Conservation (phyloP, 2,888 invertebrate genomes). For the Rhyacophila evoluta region DNA sequence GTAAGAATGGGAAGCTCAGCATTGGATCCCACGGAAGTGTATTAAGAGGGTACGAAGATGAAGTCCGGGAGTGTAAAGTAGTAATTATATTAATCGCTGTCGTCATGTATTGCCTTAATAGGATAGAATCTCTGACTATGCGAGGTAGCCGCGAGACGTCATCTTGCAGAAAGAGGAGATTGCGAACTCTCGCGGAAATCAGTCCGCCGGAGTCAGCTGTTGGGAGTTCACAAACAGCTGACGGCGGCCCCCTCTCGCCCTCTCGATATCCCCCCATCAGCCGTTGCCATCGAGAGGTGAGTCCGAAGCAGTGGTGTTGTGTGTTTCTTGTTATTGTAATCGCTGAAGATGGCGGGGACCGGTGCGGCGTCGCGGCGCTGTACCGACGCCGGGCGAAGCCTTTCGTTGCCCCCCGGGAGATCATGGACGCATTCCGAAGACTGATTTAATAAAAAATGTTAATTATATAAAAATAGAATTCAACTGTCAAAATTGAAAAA, state of each 20-base stretch:
- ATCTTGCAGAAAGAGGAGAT: slow-evolving; percentile 52
- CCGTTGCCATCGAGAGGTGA: background rate
- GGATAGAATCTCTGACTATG: slow-evolving; percentile 51
- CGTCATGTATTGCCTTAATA: slow-evolving; percentile 41
- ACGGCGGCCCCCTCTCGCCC: background rate
- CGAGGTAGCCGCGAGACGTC: slow-evolving; percentile 53
- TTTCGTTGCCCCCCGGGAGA: background rate
- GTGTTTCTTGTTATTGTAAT: slow-evolving; percentile 12
- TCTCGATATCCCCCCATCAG: slow-evolving; percentile 3
- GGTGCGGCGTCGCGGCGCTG: background rate
- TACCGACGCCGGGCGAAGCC: background rate
- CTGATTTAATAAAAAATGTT: slow-evolving; percentile 7
- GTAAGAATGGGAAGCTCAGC: slow-evolving; percentile 37
- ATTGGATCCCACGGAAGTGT: slow-evolving; percentile 48
- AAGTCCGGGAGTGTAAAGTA: background rate
- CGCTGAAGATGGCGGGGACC: background rate
- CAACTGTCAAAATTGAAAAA: background rate
- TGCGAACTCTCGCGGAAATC: background rate
- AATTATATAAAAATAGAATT: background rate
- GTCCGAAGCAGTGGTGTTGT: slow-evolving; percentile 20
- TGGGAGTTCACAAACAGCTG: slow-evolving; percentile 18
- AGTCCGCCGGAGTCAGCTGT: slow-evolving; percentile 14
- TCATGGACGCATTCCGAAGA: slow-evolving; percentile 22
- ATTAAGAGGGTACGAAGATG: slow-evolving; percentile 32
- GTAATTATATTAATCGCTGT: background rate